phyloP scores from a whole-genome alignment of 2,113 vertebrate species.

The Xenotilapia leptura region DNA sequence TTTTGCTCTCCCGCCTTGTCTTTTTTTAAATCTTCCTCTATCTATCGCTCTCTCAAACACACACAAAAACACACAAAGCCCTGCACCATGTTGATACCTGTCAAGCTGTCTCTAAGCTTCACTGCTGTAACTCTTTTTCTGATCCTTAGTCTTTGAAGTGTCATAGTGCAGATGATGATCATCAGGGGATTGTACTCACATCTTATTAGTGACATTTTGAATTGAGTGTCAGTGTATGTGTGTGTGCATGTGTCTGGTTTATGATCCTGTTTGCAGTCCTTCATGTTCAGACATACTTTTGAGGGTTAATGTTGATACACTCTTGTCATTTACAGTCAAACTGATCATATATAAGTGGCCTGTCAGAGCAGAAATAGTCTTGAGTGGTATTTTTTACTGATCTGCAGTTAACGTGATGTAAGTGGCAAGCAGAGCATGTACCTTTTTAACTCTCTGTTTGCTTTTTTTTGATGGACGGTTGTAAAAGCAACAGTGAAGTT shows the following conservation, averaged over 20 bases:
- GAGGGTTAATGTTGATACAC: background rate
- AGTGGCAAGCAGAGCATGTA: background rate
- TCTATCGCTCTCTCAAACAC: background rate
- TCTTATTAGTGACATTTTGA: slow-evolving; percentile 31
- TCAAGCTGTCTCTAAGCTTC: slow-evolving; percentile 31
- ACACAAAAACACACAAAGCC: background rate
- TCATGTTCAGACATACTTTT: background rate
- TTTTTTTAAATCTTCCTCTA: background rate
- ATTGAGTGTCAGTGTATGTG: background rate
- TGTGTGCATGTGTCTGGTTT: background rate
- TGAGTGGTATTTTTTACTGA: background rate
- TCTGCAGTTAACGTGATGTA: background rate
- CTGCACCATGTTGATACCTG: slow-evolving; percentile 21
- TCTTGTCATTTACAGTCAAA: background rate
- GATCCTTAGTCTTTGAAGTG: slow-evolving; percentile 45
- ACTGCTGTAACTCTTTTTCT: slow-evolving; percentile 11
- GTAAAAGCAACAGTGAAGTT: background rate
- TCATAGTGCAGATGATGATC: slow-evolving; percentile 37
- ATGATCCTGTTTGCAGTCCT: background rate
- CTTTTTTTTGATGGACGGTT: background rate
- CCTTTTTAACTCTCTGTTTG: background rate
- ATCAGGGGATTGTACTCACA: slow-evolving; percentile 23
- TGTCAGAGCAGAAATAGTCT: background rate
- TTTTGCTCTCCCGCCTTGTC: background rate
- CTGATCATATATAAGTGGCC: background rate